Evolutionary conservation across 30 jellyfish, hydroid and myxozoan genomes (phyloP), one percentile per base, ranked within the genome.

Genomic region (Morbakka virulenta): DNA sequence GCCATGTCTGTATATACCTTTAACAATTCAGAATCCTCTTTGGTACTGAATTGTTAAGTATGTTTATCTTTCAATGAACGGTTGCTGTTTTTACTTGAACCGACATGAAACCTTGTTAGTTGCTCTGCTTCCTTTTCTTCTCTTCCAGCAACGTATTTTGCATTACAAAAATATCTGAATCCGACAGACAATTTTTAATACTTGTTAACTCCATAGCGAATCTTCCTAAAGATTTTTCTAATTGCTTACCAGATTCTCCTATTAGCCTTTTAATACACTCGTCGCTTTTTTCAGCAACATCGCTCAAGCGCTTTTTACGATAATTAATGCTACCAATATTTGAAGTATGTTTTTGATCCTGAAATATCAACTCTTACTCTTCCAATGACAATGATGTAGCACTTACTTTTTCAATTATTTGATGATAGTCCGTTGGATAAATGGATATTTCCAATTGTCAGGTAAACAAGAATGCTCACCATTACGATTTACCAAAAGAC

Each of bases 371-470:
- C 21, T 53, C 22, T n/a, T n/a, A 3, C 21, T 53, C 69, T 32
- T 53, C 23, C 4, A 64, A 4, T 3, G 68, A 9, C 67, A 65
- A 26, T 4, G 2, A 23, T 3, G 26, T 64, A 9, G 69, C 68
- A 4, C 68, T 65, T 21, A 2, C 77, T 64, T 11, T 64, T 22
- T 64, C 77, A 12, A 14, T 64, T 2, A 64, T 64, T 22, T 64
- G 77, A 3, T 64, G 4, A 25, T 64, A 64, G 2, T 64, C 9
- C 4, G 77, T 64, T 3, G 77, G 77, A 30, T 64, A 23, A 3
- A 64, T 64, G 17, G 26, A 64, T 25, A n/a, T 64, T 64, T 12
- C 64, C 65, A 64, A 64, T 64, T 12, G 77, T 64, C 30, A 23
- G 65, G 30, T 6, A 64, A 14, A 64, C 77, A 4, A 64, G 3